Percentiles rank a stretch among this genome's conserved stretches.
Conservation (phyloP, 2,113 vertebrate genomes). For the Rostratula benghalensis region DNA sequence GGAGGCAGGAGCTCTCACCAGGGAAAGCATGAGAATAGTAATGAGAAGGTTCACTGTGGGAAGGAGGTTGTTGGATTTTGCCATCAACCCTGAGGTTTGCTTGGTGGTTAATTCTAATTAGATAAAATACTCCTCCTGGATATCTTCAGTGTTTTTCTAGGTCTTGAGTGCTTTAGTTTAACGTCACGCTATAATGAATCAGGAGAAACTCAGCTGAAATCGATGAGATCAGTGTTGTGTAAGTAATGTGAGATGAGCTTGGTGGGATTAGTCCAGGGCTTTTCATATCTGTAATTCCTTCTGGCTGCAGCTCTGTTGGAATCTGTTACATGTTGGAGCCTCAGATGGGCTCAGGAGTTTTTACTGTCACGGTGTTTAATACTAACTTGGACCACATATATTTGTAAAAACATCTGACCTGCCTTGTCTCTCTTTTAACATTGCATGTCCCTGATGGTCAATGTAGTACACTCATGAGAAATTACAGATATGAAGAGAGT, state of each 20-base stretch:
- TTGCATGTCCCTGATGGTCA: not conserved
- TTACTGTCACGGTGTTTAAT: not conserved
- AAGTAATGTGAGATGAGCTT: not conserved
- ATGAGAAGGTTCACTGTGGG: not conserved
- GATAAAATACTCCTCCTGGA: not conserved
- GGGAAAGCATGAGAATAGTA: not conserved
- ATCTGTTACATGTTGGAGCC: not conserved
- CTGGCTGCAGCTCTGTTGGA: not conserved
- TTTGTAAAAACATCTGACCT: not conserved
- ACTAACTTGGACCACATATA: not conserved
- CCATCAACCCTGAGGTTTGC: not conserved
- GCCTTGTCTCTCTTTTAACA: not conserved
- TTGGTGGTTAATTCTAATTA: not conserved
- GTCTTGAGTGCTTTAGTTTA: not conserved
- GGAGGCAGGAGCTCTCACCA: not conserved
- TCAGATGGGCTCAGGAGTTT: not conserved
- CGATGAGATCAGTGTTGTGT: not conserved
- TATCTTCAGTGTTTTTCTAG: not conserved
- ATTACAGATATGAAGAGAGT: not conserved
- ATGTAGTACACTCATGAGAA: not conserved
- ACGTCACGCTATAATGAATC: not conserved
- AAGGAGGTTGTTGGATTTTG: constrained; percentile 1
- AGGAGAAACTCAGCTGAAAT: not conserved
- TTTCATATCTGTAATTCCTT: constrained; percentile 22
- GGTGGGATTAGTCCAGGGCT: not conserved